Evolutionary conservation across 1,140 invertebrate species (phyloP).

Genomic region (Metaphire vulgaris): DNA sequence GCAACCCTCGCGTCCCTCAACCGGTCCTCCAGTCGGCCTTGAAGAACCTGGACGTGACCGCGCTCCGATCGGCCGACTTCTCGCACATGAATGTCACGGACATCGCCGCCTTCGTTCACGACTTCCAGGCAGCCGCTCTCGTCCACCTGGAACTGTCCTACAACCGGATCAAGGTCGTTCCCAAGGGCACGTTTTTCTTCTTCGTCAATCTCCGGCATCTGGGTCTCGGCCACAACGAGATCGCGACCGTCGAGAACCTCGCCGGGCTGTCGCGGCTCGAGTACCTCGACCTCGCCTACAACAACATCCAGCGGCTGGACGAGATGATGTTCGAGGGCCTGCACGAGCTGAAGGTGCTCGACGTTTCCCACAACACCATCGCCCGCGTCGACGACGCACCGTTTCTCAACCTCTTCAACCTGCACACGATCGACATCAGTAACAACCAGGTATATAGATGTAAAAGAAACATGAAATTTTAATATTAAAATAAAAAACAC

Average conservation of each 20-base stretch:
- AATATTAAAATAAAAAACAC: too few relatives aligned
- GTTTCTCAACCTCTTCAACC: constrained; percentile 17
- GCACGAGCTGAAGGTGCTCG: constrained; percentile 15
- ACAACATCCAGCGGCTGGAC: constrained; percentile 33
- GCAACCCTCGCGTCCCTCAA: constrained; percentile 34
- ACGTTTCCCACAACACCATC: constrained; percentile 23
- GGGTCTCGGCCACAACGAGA: constrained; percentile 37
- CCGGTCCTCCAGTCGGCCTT: constrained; percentile 32
- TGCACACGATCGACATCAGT: constrained; percentile 15
- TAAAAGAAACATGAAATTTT: too few relatives aligned
- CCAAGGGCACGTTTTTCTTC: constrained; percentile 21
- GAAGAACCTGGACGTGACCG: constrained; percentile 29
- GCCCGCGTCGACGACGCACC: constrained; percentile 9
- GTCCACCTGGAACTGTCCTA: constrained; percentile 15
- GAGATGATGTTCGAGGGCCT: constrained; percentile 21
- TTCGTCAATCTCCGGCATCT: constrained; percentile 31
- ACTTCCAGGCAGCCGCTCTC: constrained; percentile 23
- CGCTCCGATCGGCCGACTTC: constrained; percentile 31
- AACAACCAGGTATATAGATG: constrained; percentile 16
- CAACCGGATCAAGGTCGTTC: constrained; percentile 20
- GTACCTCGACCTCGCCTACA: constrained; percentile 32
- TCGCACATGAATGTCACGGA: constrained; percentile 33
- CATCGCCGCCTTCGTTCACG: constrained; percentile 10
- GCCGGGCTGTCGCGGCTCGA: constrained; percentile 32
- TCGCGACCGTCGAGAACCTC: constrained; percentile 32